phyloP scores from a whole-genome alignment of 2,113 vertebrate genomes.

The Muntiacus reevesi region DNA sequence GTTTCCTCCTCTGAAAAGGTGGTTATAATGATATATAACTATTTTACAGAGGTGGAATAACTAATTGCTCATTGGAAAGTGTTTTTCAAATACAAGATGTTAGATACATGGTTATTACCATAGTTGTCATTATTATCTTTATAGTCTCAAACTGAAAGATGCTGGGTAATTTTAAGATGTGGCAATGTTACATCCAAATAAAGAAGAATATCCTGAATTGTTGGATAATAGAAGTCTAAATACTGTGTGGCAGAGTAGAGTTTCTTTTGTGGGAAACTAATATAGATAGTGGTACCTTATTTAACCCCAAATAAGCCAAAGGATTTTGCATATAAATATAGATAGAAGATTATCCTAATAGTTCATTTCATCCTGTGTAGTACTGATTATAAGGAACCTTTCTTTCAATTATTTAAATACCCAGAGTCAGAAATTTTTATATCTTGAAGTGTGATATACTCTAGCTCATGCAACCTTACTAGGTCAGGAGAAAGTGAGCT shows the following conservation, averaged over 20 bases:
- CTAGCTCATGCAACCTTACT: not conserved
- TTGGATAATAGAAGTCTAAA: constrained; percentile 17
- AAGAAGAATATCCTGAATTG: constrained; percentile 45
- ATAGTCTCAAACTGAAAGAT: constrained; percentile 37
- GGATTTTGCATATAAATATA: not conserved
- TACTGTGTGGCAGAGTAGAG: not conserved
- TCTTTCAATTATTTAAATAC: constrained; percentile 19
- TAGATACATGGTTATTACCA: constrained; percentile 38
- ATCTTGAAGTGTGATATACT: not conserved
- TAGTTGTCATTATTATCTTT: constrained; percentile 43
- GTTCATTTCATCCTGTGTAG: not conserved
- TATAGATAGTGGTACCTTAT: constrained; percentile 32
- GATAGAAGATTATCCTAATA: not conserved
- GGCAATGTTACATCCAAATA: constrained; percentile 22
- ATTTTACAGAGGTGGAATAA: not conserved
- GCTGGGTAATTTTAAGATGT: constrained; percentile 37
- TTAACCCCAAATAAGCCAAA: constrained; percentile 1
- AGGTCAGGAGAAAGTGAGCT: not conserved
- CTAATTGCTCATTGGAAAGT: constrained; percentile 52
- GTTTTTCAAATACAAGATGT: constrained; percentile 49
- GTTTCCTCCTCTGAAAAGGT: constrained; percentile 35
- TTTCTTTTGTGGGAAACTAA: constrained; percentile 42
- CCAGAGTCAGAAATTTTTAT: constrained; percentile 23
- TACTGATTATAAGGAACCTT: not conserved
- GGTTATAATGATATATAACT: constrained; percentile 13